These are phyloP conservation scores for Melanotaenia trifasciata DNA, from an alignment of 2,797 vertebrate species.

Conservation along the genomic window DNA sequence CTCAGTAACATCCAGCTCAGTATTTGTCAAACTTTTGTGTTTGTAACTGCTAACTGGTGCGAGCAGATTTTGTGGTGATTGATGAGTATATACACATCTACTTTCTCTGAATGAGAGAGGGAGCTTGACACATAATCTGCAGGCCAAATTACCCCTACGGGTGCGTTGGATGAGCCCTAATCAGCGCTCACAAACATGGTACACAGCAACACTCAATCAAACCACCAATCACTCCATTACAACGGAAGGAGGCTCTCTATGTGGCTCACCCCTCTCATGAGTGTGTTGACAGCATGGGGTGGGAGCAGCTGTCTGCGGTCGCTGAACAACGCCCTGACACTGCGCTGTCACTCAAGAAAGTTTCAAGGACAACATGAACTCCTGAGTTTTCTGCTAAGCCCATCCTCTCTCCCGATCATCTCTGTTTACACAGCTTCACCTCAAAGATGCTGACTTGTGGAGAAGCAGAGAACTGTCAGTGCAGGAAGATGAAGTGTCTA, in stretches of 20 bases:
- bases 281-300: constrained; percentile 38
- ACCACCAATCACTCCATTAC: constrained; percentile 47
- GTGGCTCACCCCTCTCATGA: constrained; percentile 43
- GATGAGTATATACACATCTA: constrained; percentile 65
- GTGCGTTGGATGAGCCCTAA: constrained; percentile 61
- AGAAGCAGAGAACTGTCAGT: constrained; percentile 70
- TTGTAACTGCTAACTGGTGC: constrained; percentile 28
- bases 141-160: constrained; percentile 56
- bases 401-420: constrained; percentile 39
- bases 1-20: constrained; percentile 28
- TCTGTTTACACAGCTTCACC: constrained; percentile 69
- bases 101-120: constrained; percentile 48
- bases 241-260: constrained; percentile 15
- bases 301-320: constrained; percentile 55
- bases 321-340: constrained; percentile 40
- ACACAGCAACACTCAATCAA: constrained; percentile 36
- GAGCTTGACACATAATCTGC: constrained; percentile 56
- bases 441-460: constrained; percentile 80
- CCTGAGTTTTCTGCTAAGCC: constrained; percentile 50
- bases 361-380: constrained; percentile 75
- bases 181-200: constrained; percentile 55
- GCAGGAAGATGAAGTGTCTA: constrained; percentile 76
- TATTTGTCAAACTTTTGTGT: constrained; percentile 46
- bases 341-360: constrained; percentile 64
- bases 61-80: constrained; percentile 48